Conservation (phyloP, 1,140 invertebrate genomes). For the Metopolophium dirhodum region DNA sequence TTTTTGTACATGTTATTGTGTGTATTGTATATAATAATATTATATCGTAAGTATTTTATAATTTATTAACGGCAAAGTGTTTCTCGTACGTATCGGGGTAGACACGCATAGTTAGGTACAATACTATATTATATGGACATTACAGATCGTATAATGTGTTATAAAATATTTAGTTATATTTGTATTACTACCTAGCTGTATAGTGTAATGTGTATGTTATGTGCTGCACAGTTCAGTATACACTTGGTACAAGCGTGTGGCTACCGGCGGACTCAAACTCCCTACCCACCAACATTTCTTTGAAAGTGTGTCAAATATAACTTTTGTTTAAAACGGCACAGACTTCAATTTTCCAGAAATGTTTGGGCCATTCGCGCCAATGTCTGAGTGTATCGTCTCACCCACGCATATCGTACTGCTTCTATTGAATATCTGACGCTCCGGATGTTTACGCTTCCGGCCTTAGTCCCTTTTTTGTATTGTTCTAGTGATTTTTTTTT, state of each 20-base stretch:
- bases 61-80: background rate
- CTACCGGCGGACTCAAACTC: background rate
- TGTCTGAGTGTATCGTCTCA: background rate
- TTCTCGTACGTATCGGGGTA: background rate
- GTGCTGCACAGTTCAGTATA: too few species aligned
- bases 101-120: background rate
- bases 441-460: background rate
- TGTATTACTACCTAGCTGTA: background rate
- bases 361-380: background rate
- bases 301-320: background rate
- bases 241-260: too few species aligned
- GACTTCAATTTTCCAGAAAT: background rate
- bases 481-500: background rate
- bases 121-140: background rate
- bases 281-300: too few species aligned
- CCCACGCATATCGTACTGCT: background rate
- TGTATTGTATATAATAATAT: background rate
- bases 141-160: background rate
- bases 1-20: background rate
- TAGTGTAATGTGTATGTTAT: too few species aligned
- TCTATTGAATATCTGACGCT: background rate
- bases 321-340: background rate
- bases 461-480: background rate
- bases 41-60: background rate
- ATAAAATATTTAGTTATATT: background rate